Evolutionary conservation across 2,113 vertebrate species (phyloP).

Genomic region (Camelus dromedarius): DNA sequence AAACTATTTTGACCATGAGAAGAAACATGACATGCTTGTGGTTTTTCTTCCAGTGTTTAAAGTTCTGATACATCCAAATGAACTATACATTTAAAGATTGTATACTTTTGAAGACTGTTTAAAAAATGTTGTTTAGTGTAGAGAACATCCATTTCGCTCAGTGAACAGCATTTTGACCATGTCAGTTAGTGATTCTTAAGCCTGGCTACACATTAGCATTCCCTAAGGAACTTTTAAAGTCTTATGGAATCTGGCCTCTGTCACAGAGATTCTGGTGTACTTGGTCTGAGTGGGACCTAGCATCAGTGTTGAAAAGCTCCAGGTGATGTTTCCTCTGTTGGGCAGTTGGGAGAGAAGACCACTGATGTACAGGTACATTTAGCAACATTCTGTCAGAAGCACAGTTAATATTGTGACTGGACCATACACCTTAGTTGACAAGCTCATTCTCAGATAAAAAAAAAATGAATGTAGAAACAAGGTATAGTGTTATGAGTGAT

Average conservation of each 20-base stretch:
- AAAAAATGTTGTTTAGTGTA: background rate
- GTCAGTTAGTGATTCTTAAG: background rate
- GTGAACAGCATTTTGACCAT: background rate
- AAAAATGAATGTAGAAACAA: constrained; percentile 13
- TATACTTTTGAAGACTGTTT: background rate
- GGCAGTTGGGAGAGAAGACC: background rate
- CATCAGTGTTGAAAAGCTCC: constrained; percentile 20
- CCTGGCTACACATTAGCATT: background rate
- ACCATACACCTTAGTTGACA: constrained; percentile 10
- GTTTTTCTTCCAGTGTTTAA: background rate
- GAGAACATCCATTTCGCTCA: background rate
- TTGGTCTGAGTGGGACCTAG: background rate
- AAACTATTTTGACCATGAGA: background rate
- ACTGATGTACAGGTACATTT: background rate
- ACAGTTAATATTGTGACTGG: background rate
- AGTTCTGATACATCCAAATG: constrained; percentile 2
- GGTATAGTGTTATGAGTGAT: background rate
- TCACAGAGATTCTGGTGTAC: background rate
- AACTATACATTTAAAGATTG: background rate
- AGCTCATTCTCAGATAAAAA: constrained; percentile 40
- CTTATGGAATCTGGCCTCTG: background rate
- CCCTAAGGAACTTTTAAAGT: constrained; percentile 4
- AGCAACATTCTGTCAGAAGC: background rate
- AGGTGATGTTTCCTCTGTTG: background rate
- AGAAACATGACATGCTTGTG: background rate